These are phyloP conservation scores for Lagria hirta DNA, from an alignment of 2,888 invertebrate species.

Conservation along the genomic window DNA sequence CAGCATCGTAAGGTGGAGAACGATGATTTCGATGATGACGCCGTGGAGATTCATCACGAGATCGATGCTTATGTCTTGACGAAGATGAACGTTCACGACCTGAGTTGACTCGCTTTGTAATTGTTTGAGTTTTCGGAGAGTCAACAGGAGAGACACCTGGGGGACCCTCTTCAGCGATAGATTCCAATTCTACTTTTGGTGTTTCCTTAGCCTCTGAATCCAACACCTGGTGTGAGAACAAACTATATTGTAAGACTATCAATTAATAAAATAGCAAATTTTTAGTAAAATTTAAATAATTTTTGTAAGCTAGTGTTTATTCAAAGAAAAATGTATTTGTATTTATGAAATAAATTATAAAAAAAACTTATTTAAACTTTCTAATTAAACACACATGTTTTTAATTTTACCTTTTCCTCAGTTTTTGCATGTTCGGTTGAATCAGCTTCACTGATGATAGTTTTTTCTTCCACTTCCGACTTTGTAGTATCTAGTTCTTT, in stretches of 20 bases:
- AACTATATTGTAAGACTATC: too few species aligned
- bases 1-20: slow-evolving; percentile 30
- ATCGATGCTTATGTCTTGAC: slow-evolving; percentile 13
- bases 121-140: slow-evolving; percentile 40
- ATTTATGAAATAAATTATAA: not conserved
- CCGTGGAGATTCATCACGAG: slow-evolving; percentile 29
- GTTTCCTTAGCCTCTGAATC: slow-evolving; percentile 5
- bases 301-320: too few species aligned
- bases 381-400: not conserved
- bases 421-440: slow-evolving; percentile 50
- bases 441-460: slow-evolving; percentile 54
- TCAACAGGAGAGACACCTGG: slow-evolving; percentile 49
- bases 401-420: slow-evolving; percentile 19
- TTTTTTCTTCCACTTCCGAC: slow-evolving; percentile 43
- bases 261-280: too few species aligned
- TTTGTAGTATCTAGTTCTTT: slow-evolving; percentile 31
- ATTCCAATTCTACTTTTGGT: slow-evolving; percentile 20
- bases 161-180: slow-evolving; percentile 45
- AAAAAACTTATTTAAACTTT: not conserved
- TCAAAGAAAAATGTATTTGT: too few species aligned
- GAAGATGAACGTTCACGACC: slow-evolving; percentile 10
- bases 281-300: too few species aligned
- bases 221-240: too few species aligned
- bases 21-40: slow-evolving; percentile 45
- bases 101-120: slow-evolving; percentile 30